phyloP scores from a whole-genome alignment of 1,140 invertebrate species.

The Bactericera cockerelli region DNA sequence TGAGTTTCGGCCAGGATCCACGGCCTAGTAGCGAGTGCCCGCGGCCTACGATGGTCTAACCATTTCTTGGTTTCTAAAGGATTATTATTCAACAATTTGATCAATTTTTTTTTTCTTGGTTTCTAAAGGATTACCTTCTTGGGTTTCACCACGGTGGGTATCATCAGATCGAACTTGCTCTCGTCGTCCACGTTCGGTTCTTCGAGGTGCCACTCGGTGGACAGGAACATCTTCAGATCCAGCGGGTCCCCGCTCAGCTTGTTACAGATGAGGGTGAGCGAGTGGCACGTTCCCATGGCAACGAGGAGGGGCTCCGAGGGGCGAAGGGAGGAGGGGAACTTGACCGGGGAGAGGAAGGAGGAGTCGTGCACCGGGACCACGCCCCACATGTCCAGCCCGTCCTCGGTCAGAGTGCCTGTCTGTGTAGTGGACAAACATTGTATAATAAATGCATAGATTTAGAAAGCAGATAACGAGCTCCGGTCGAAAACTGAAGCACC shows the following conservation, averaged over 20 bases:
- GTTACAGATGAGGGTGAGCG: constrained; percentile 62
- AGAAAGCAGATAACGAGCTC: too few relatives aligned
- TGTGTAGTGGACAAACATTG: too few relatives aligned
- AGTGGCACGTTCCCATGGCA: constrained; percentile 67
- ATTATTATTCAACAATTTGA: too few relatives aligned
- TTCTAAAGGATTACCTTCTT: constrained; percentile 6
- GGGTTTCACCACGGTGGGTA: constrained; percentile 69
- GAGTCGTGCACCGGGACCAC: constrained; percentile 47
- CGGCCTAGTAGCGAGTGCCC: too few relatives aligned
- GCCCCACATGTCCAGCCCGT: constrained; percentile 83
- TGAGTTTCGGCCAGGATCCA: too few relatives aligned
- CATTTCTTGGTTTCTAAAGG: too few relatives aligned
- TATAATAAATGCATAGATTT: too few relatives aligned
- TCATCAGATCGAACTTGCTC: constrained; percentile 71
- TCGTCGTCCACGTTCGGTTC: constrained; percentile 75
- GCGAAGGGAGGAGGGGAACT: neutral
- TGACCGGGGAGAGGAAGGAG: constrained; percentile 39
- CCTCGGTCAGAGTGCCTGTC: constrained; percentile 89
- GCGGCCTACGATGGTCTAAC: too few relatives aligned
- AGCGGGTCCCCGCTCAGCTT: constrained; percentile 64
- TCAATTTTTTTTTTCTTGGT: too few relatives aligned
- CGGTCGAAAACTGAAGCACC: too few relatives aligned
- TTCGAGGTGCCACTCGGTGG: constrained; percentile 68
- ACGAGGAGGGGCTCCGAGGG: constrained; percentile 27
- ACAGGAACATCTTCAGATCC: constrained; percentile 78